Evolutionary conservation across 2,113 vertebrate species (phyloP).

Genomic region (Numenius arquata): DNA sequence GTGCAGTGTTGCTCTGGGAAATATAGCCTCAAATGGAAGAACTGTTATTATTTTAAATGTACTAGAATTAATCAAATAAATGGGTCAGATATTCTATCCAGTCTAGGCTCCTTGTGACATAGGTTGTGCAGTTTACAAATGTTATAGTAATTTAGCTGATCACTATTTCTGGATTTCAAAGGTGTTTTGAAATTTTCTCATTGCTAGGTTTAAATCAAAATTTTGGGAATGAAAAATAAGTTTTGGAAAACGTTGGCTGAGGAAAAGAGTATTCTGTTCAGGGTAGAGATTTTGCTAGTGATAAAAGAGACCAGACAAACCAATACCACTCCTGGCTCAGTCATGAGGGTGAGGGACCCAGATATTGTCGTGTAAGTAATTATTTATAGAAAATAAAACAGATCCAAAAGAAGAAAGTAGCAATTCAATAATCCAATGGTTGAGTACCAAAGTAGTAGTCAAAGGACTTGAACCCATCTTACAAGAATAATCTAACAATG

Average conservation of each 20-base stretch:
- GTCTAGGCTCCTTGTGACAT: background rate
- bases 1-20: background rate
- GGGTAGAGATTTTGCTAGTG: background rate
- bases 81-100: background rate
- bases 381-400: background rate
- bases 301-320: background rate
- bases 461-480: rapidly evolving
- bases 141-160: background rate
- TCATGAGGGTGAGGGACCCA: background rate
- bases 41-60: background rate
- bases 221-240: background rate
- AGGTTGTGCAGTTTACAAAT: background rate
- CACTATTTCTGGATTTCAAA: background rate
- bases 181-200: background rate
- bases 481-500: background rate
- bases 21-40: background rate
- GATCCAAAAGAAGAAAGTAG: background rate
- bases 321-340: background rate
- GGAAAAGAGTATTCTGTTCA: background rate
- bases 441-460: background rate
- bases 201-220: background rate
- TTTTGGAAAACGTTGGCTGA: background rate
- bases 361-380: background rate
- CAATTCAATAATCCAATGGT: background rate
- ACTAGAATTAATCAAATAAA: background rate